Conservation (phyloP, 2,888 invertebrate genomes). For the Ornithoptera priamus region DNA sequence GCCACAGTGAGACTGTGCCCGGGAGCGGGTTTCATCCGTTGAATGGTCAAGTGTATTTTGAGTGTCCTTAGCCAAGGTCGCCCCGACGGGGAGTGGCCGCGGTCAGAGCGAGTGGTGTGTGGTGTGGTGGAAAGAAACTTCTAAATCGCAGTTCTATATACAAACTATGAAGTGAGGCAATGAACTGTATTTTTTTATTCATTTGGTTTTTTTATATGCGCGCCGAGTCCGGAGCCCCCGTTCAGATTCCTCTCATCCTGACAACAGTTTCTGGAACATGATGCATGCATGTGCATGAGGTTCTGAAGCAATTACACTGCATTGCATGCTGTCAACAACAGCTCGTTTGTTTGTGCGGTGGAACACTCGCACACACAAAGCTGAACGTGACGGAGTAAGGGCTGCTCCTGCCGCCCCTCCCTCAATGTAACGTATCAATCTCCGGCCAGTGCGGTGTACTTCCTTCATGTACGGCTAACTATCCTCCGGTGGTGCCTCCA, state of each 20-base stretch:
- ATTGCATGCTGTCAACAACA: neutral
- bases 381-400: neutral
- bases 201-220: conserved; percentile 67
- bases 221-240: conserved; percentile 72
- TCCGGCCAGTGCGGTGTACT: neutral
- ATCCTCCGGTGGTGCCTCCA: conserved; percentile 1
- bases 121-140: conserved; percentile 31
- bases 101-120: conserved; percentile 28
- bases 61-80: conserved; percentile 38
- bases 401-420: neutral
- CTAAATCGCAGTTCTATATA: conserved; percentile 51
- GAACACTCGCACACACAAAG: neutral
- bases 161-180: conserved; percentile 48
- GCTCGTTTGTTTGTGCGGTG: neutral
- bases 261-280: conserved; percentile 49
- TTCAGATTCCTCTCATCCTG: conserved; percentile 62
- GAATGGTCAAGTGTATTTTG: conserved; percentile 38
- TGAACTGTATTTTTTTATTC: conserved; percentile 66
- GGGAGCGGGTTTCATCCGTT: conserved; percentile 28
- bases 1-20: conserved; percentile 57
- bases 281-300: conserved; percentile 42
- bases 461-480: neutral
- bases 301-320: conserved; percentile 3
- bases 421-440: neutral
- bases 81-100: conserved; percentile 6